Percentiles rank a stretch among this genome's conserved stretches.
These are phyloP conservation scores for Charina bottae DNA, from an alignment of 2,113 vertebrate species.

Conservation along the genomic window DNA sequence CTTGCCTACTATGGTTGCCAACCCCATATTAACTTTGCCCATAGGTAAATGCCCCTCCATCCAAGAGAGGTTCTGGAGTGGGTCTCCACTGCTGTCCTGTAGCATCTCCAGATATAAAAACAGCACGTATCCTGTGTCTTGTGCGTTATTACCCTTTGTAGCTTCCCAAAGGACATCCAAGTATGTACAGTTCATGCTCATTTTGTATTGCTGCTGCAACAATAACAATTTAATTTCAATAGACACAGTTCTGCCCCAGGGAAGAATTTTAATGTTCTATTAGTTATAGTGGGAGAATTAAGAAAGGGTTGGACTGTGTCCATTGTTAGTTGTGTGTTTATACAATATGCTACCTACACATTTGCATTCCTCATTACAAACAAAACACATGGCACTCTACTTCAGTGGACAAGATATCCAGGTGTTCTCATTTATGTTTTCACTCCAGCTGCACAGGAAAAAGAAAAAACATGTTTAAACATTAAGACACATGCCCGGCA, in stretches of 20 bases:
- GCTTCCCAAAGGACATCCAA: neutral
- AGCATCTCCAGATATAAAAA: neutral
- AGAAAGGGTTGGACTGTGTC: neutral
- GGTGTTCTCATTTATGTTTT: neutral
- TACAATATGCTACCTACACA: neutral
- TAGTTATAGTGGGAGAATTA: neutral
- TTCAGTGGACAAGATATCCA: neutral
- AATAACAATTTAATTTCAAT: neutral
- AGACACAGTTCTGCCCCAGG: neutral
- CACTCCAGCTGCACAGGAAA: neutral
- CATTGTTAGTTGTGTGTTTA: neutral
- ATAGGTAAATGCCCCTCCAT: neutral
- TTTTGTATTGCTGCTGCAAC: neutral
- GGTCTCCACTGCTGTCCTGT: neutral
- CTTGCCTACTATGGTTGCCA: neutral
- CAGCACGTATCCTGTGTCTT: neutral
- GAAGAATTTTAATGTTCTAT: neutral
- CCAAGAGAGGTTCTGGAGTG: neutral
- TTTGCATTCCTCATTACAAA: neutral
- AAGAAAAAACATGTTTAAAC: neutral
- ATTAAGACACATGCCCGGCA: neutral
- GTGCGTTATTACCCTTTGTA: neutral
- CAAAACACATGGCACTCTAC: neutral
- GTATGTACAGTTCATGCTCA: neutral
- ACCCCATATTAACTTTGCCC: neutral